phyloP scores from a whole-genome alignment of 2,797 vertebrate species.

The Rhodeus uyekii region DNA sequence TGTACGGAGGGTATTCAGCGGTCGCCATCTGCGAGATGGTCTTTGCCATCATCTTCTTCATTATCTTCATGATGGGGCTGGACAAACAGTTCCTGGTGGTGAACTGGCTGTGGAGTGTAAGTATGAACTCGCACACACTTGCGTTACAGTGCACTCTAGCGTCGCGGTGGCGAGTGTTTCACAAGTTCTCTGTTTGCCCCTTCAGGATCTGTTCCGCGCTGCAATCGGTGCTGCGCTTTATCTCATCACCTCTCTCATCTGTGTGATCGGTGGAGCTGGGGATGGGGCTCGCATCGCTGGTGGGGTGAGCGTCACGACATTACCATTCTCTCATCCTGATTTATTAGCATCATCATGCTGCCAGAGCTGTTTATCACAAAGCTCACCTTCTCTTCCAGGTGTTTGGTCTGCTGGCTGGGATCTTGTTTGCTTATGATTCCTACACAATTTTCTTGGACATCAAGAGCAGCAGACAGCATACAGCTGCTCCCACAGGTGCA shows the following conservation, averaged over 20 bases:
- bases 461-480: conserved; percentile 63
- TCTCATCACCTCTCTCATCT: conserved; percentile 76
- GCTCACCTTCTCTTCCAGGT: conserved; percentile 64
- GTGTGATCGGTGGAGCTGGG: conserved; percentile 61
- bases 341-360: not conserved
- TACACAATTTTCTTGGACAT: conserved; percentile 70
- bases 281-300: conserved; percentile 74
- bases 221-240: conserved; percentile 64
- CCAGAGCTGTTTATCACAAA: not conserved
- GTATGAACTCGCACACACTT: conserved; percentile 48
- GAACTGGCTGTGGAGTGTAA: conserved; percentile 88
- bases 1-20: conserved; percentile 63
- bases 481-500: conserved; percentile 67
- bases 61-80: conserved; percentile 78
- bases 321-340: not conserved
- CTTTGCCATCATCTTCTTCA: conserved; percentile 76
- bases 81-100: conserved; percentile 77
- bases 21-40: conserved; percentile 79
- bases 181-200: conserved; percentile 7
- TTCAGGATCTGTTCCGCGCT: conserved; percentile 76
- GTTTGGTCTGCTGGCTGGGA: conserved; percentile 73
- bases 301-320: conserved; percentile 64
- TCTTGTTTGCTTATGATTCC: conserved; percentile 76
- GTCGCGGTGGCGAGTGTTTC: not conserved
- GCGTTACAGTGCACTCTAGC: not conserved